Evolutionary conservation across 2,888 invertebrate species (phyloP).

Genomic region (Macrosiphum euphorbiae): DNA sequence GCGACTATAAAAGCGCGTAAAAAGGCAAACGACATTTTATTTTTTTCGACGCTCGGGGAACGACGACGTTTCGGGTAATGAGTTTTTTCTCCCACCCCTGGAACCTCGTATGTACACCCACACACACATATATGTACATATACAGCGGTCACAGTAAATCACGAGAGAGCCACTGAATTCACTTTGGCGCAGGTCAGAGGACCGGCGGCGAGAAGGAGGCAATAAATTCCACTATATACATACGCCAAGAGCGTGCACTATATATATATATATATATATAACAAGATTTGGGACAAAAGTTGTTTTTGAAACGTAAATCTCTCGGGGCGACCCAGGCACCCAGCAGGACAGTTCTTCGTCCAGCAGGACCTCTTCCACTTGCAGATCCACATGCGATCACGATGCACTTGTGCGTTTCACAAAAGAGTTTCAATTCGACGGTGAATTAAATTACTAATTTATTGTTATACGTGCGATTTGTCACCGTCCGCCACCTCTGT

Average conservation of each 20-base stretch:
- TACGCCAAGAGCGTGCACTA: not conserved
- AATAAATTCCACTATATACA: slow-evolving; percentile 42
- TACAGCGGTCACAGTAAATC: slow-evolving; percentile 41
- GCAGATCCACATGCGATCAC: not conserved
- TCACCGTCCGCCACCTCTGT: not conserved
- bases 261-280: not conserved
- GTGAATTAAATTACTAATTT: not conserved
- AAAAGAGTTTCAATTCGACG: not conserved
- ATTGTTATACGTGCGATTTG: not conserved
- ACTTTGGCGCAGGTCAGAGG: slow-evolving; percentile 20
- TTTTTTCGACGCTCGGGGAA: not conserved
- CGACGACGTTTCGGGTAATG: slow-evolving; percentile 23
- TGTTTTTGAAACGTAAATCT: slow-evolving; percentile 59
- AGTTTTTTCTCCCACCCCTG: not conserved
- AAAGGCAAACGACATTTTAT: slow-evolving; percentile 14
- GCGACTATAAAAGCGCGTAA: not conserved
- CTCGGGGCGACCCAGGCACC: not conserved
- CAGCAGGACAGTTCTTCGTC: not conserved
- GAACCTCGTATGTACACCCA: not conserved
- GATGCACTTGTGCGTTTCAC: slow-evolving; percentile 2
- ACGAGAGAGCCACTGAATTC: slow-evolving; percentile 22
- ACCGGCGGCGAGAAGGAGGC: slow-evolving; percentile 10
- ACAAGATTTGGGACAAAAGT: slow-evolving; percentile 54
- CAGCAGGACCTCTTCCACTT: not conserved
- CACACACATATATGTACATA: not conserved